Conservation (phyloP, 2,888 invertebrate species). For the Rhyacophila evoluta region DNA sequence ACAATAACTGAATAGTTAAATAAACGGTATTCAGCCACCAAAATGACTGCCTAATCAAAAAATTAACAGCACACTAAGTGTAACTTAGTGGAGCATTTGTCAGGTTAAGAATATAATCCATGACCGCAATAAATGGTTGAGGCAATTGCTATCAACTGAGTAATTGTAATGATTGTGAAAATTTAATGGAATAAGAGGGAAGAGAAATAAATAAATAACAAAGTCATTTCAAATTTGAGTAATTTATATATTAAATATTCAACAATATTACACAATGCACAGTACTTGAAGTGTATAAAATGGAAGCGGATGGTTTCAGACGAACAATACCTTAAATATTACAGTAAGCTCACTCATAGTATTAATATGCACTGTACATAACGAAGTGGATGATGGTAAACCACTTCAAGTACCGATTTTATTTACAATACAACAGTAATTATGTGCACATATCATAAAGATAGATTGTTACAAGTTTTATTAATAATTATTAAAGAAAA, state of each 20-base stretch:
- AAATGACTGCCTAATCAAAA: too few species aligned
- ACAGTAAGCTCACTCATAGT: not conserved
- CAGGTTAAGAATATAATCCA: too few species aligned
- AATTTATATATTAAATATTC: conserved; percentile 15
- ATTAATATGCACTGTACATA: not conserved
- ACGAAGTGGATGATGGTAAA: not conserved
- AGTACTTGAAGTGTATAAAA: conserved; percentile 5
- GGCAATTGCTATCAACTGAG: too few species aligned
- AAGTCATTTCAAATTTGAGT: conserved; percentile 11
- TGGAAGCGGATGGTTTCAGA: conserved; percentile 19
- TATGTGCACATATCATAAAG: not conserved
- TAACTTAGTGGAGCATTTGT: too few species aligned
- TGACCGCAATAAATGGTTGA: too few species aligned
- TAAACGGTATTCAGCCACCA: too few species aligned
- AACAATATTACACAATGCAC: not conserved
- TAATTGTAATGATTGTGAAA: too few species aligned
- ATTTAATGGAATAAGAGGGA: not conserved
- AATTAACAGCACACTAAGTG: too few species aligned
- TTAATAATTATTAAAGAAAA: not conserved
- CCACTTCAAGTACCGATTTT: conserved; percentile 17
- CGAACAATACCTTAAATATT: not conserved
- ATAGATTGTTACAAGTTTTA: not conserved
- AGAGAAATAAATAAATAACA: too few species aligned
- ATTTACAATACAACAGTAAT: not conserved
- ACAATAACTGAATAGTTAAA: too few species aligned